Conservation (phyloP, 1,140 invertebrate species). For the Euwallacea fornicatus region DNA sequence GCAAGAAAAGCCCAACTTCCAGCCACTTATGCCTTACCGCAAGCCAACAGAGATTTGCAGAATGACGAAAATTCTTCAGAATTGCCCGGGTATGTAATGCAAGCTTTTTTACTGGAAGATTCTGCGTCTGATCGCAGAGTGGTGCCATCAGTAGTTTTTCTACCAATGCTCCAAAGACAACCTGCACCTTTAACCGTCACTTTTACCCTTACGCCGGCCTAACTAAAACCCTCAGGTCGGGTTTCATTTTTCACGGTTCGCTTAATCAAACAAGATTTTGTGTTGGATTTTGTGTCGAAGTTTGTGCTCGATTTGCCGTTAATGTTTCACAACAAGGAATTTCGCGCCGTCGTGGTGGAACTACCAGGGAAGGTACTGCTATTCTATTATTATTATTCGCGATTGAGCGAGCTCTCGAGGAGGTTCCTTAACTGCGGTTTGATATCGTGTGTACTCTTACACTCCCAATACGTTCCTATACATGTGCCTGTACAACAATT, state of each 20-base stretch:
- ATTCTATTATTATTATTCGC: too few species aligned
- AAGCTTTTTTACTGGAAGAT: conserved; percentile 82
- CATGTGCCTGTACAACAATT: too few species aligned
- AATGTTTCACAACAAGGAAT: too few species aligned
- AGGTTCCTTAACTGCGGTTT: too few species aligned
- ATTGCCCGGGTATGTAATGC: conserved; percentile 64
- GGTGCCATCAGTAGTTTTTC: conserved; percentile 86
- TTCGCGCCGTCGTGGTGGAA: too few species aligned
- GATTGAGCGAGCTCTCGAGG: too few species aligned
- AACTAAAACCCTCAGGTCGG: conserved; percentile 43
- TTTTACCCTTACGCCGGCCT: conserved; percentile 89
- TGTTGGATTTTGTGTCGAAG: neutral
- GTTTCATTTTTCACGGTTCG: conserved; percentile 6
- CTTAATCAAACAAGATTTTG: conserved; percentile 35
- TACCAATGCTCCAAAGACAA: conserved; percentile 85
- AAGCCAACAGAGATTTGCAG: conserved; percentile 17
- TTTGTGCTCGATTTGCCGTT: neutral
- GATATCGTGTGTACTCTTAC: too few species aligned
- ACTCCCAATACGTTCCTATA: too few species aligned
- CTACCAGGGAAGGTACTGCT: too few species aligned
- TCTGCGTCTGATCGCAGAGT: conserved; percentile 57
- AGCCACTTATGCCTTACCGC: conserved; percentile 62
- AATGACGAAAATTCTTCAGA: conserved; percentile 35
- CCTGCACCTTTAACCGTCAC: conserved; percentile 80
- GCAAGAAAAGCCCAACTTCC: conserved; percentile 61